Conservation (phyloP, 2,113 vertebrate species). For the Pseudorasbora parva region DNA sequence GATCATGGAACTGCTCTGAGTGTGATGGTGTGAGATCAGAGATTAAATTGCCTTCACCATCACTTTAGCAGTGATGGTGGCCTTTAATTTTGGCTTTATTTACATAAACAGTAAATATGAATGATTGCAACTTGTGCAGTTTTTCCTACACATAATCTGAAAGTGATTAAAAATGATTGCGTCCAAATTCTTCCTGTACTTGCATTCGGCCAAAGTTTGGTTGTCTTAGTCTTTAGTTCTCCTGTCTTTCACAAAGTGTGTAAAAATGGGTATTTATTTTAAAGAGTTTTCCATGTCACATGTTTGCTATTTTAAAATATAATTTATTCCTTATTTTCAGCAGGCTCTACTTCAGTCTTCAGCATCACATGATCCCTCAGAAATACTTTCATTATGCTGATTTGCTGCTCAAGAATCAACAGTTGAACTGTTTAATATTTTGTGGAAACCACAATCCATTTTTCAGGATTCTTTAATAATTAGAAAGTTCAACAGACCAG, state of each 20-base stretch:
- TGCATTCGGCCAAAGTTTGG: not conserved
- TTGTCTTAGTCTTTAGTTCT: not conserved
- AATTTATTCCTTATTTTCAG: not conserved
- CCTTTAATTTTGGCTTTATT: not conserved
- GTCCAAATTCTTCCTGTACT: not conserved
- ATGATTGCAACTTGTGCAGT: not conserved
- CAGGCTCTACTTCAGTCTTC: not conserved
- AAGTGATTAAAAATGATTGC: not conserved
- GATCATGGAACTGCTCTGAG: not conserved
- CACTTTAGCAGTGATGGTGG: constrained; percentile 2
- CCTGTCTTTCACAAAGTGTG: not conserved
- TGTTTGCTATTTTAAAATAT: not conserved
- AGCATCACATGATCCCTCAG: not conserved
- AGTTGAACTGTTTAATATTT: not conserved
- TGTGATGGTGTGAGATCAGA: constrained; percentile 14
- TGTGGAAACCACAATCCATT: not conserved
- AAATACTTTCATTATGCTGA: not conserved
- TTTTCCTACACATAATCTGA: not conserved
- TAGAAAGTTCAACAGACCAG: not conserved
- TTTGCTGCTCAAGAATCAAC: not conserved
- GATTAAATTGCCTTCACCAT: not conserved
- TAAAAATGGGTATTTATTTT: too few species aligned
- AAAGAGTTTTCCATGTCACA: too few species aligned
- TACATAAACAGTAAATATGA: constrained; percentile 7
- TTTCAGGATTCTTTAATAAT: not conserved